Evolutionary conservation across 2,888 invertebrate genomes (phyloP).

Genomic region (Parasteatoda lunata): DNA sequence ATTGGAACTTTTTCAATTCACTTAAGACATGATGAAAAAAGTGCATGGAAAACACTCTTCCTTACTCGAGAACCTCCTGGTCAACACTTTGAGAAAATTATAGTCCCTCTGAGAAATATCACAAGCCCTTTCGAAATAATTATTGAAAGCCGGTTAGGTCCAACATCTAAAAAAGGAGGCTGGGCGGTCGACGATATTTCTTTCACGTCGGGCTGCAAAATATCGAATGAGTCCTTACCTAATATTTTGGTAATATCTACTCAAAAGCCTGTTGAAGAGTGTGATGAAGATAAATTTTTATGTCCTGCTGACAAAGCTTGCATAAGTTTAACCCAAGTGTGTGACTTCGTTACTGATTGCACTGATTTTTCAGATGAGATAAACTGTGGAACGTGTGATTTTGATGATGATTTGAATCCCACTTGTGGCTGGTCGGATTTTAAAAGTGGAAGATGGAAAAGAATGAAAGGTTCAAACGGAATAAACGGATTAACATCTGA

Average conservation of each 20-base stretch:
- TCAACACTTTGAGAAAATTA: constrained; percentile 63
- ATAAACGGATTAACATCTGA: constrained; percentile 38
- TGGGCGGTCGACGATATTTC: constrained; percentile 70
- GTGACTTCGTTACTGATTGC: constrained; percentile 69
- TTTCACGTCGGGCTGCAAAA: constrained; percentile 62
- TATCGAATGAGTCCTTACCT: constrained; percentile 47
- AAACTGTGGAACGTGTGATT: constrained; percentile 63
- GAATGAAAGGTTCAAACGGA: constrained; percentile 43
- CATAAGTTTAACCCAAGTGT: constrained; percentile 48
- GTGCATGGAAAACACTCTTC: constrained; percentile 39
- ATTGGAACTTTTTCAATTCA: constrained; percentile 55
- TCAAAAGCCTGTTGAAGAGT: constrained; percentile 14
- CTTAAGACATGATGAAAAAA: constrained; percentile 42
- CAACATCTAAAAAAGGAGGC: constrained; percentile 18
- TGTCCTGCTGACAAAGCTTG: constrained; percentile 44
- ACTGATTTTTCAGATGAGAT: constrained; percentile 66
- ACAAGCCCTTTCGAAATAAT: constrained; percentile 64
- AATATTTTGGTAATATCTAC: constrained; percentile 33
- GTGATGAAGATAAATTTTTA: constrained; percentile 35
- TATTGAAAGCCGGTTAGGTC: constrained; percentile 52
- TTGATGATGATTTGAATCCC: constrained; percentile 57
- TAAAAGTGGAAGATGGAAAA: constrained; percentile 50
- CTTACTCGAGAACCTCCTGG: constrained; percentile 38
- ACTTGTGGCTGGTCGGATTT: constrained; percentile 67
- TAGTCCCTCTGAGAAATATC: constrained; percentile 38